Evolutionary conservation across 1,140 invertebrate species (phyloP).

Genomic region (Drosophila navojoa): DNA sequence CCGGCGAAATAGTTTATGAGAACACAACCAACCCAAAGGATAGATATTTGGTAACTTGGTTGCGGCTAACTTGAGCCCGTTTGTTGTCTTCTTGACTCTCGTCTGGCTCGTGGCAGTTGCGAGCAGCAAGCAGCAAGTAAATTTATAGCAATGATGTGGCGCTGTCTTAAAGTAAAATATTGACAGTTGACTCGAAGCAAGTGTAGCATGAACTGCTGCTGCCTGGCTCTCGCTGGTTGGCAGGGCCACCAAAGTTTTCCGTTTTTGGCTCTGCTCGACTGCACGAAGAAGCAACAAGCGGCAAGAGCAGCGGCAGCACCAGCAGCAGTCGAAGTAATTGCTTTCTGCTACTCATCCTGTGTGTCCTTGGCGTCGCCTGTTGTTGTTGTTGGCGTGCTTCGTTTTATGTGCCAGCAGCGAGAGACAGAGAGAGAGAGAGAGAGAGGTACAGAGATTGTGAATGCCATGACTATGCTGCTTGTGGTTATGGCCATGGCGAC

Average conservation of each 20-base stretch:
- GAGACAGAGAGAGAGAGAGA: slow-evolving; percentile 1
- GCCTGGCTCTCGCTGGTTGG: slow-evolving; percentile 39
- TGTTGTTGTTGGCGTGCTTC: slow-evolving; percentile 6
- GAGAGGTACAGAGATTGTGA: not conserved
- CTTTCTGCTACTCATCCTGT: slow-evolving; percentile 64
- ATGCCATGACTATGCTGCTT: slow-evolving; percentile 53
- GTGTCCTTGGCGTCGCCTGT: slow-evolving; percentile 35
- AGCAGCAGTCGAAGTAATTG: slow-evolving; percentile 69
- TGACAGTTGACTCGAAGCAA: slow-evolving; percentile 73
- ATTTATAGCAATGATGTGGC: slow-evolving; percentile 78
- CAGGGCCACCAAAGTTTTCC: slow-evolving; percentile 64
- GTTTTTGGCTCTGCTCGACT: slow-evolving; percentile 12
- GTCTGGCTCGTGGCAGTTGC: slow-evolving; percentile 45
- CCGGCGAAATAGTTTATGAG: slow-evolving; percentile 9
- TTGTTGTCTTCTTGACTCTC: slow-evolving; percentile 35
- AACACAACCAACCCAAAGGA: slow-evolving; percentile 1
- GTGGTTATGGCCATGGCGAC: slow-evolving; percentile 20
- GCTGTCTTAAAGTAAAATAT: slow-evolving; percentile 77
- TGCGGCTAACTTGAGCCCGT: not conserved
- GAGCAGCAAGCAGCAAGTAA: slow-evolving; percentile 46
- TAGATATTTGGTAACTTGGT: slow-evolving; percentile 1
- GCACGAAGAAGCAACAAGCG: slow-evolving; percentile 68
- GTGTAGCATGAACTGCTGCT: slow-evolving; percentile 73
- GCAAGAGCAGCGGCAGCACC: slow-evolving; percentile 40
- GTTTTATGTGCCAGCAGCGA: slow-evolving; percentile 38